These are phyloP conservation scores for Antechinus stuartii DNA, from an alignment of 2,113 vertebrate species.

Conservation along the genomic window DNA sequence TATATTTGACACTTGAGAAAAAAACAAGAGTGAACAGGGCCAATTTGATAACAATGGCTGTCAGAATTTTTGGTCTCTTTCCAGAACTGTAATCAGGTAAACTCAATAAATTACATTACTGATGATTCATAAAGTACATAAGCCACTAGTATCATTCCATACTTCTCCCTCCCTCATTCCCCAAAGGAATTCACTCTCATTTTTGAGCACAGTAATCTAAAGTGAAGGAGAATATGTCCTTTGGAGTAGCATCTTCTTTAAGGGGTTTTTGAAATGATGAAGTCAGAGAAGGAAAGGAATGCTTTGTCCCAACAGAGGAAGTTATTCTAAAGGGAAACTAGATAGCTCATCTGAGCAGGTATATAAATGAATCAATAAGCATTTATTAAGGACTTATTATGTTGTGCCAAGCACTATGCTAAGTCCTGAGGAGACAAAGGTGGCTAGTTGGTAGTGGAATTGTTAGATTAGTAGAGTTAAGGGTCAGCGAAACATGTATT, in stretches of 20 bases:
- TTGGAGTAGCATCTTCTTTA: neutral
- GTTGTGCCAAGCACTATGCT: neutral
- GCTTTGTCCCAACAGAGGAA: neutral
- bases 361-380: neutral
- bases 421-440: neutral
- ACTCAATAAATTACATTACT: conserved; percentile 24
- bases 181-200: neutral
- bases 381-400: neutral
- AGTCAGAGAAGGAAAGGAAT: neutral
- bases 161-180: neutral
- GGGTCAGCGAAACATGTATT: neutral
- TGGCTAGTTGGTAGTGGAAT: neutral
- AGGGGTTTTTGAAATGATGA: neutral
- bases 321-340: neutral
- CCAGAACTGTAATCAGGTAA: conserved; percentile 40
- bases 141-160: neutral
- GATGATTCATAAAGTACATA: conserved; percentile 42
- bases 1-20: neutral
- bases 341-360: neutral
- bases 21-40: neutral
- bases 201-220: neutral
- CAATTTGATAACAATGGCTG: conserved; percentile 24
- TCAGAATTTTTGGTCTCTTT: conserved; percentile 24
- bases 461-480: neutral
- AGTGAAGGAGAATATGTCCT: neutral